Base-by-base conservation (phyloP, 2,797 vertebrate genomes). In the Lemur catta region DNA sequence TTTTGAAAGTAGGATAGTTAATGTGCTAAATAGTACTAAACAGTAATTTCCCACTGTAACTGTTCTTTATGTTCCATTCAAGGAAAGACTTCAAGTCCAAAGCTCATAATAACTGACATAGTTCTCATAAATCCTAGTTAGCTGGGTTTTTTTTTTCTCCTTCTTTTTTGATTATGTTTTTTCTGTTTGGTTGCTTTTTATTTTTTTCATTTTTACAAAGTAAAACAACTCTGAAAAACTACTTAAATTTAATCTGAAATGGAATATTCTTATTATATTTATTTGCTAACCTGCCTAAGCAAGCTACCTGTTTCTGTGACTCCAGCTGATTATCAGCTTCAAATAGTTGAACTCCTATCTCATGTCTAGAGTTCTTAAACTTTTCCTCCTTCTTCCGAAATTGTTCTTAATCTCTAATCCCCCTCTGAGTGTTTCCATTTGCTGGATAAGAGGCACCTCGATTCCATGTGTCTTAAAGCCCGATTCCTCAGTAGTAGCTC, bases 131-230 rank as follows among this genome's bases (percentile, higher is more conserved):
- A 74, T 84, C 35, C 18, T 35, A 69, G 57, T 82, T 43, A 57
- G 71, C 7, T 80, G n/a, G 4, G 12, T 20, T 69, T 7, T 35
- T 72, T 59, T 43, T 61, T 13, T 35, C 15, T 2, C 17, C 33
- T n/a, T 61, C 0, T 52, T 76, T 28, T 57, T 24, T 33, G 30
- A 28, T 26, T 86, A 22, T 50, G n/a, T 4, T 52, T 18, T 18
- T 57, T 71, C 72, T 4, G 3, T 85, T 84, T 28, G 18, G 30
- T 89, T 57, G 13, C 22, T 82, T 84, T 46, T 48, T 84, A 50
- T 71, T 90, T 71, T 90, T 61, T 84, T 67, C 75, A 26, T 50
- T 91, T 93, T 89, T 46, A 35, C 24, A 48, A 87, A 95, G 50
- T 86, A 52, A 87, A 61, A 72, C 1, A 93, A 18, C 26, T 50